Evolutionary conservation across 2,888 invertebrate species (phyloP).

Genomic region (Zaprionus obscuricornis): DNA sequence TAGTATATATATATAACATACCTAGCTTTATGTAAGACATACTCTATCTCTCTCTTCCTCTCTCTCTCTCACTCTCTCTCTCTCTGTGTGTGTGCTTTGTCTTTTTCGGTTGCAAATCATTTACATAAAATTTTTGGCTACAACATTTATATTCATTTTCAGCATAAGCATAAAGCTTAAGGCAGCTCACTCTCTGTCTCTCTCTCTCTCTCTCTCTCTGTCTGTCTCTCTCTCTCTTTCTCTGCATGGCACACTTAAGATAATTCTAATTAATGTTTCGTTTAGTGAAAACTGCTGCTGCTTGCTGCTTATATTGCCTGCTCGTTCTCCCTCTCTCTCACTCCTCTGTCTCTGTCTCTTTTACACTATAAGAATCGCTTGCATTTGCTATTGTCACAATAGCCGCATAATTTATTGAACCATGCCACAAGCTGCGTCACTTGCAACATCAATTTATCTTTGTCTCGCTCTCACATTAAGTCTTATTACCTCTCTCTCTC

Average conservation of each 20-base stretch:
- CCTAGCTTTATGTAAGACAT: too few relatives aligned
- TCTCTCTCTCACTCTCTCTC: background rate
- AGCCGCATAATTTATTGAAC: constrained; percentile 47
- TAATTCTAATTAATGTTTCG: constrained; percentile 60
- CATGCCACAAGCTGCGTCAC: constrained; percentile 43
- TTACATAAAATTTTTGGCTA: constrained; percentile 52
- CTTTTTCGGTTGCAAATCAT: constrained; percentile 37
- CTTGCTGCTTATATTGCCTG: background rate
- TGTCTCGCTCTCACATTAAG: background rate
- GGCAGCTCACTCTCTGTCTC: background rate
- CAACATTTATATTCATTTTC: constrained; percentile 51
- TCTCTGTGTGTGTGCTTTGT: constrained; percentile 4
- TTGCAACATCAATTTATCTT: constrained; percentile 31
- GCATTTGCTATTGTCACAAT: constrained; percentile 20
- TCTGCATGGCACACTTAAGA: constrained; percentile 54
- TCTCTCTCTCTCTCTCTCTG: background rate
- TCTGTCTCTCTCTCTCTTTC: background rate
- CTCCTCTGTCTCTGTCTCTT: background rate
- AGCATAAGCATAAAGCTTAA: too few relatives aligned
- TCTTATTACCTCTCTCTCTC: background rate
- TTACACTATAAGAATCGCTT: background rate
- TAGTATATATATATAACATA: too few relatives aligned
- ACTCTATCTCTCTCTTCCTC: background rate
- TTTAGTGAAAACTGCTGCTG: constrained; percentile 14
- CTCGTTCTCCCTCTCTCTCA: background rate